These are phyloP conservation scores for Ptilorrhoa leucosticta DNA, from an alignment of 2,113 vertebrate species.

Conservation along the genomic window DNA sequence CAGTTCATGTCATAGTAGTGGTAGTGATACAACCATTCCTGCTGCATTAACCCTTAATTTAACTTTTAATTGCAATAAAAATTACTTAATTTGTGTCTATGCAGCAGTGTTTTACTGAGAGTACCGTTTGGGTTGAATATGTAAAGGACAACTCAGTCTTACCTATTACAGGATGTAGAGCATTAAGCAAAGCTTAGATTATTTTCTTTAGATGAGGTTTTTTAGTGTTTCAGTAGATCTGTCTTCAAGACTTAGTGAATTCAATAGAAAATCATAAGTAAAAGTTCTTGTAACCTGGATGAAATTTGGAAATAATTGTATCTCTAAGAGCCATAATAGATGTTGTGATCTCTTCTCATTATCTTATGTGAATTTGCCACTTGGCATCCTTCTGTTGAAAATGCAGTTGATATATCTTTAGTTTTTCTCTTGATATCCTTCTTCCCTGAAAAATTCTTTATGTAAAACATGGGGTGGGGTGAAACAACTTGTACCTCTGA, in stretches of 20 bases:
- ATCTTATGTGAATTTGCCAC: not conserved
- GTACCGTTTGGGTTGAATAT: not conserved
- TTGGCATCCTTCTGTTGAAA: not conserved
- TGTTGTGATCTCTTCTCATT: not conserved
- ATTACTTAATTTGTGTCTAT: not conserved
- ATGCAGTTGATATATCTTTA: not conserved
- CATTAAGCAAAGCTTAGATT: not conserved
- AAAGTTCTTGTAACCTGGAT: not conserved
- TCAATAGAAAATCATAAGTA: not conserved
- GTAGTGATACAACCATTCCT: not conserved
- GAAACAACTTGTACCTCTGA: not conserved
- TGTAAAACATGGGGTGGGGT: not conserved
- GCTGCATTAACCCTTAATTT: not conserved
- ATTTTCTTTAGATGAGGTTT: not conserved
- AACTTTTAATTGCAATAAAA: not conserved
- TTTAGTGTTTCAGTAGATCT: not conserved
- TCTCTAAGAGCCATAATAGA: not conserved
- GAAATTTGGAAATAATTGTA: not conserved
- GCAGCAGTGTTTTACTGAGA: not conserved
- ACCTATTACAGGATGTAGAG: not conserved
- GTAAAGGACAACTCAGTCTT: not conserved
- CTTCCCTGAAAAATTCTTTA: not conserved
- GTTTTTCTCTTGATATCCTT: not conserved
- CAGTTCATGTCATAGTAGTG: not conserved
- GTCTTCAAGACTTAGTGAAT: not conserved